A percentile compares a stretch with the other conserved stretches of the same genome.
phyloP scores from a whole-genome alignment of 2,888 invertebrate species.

The Serripes groenlandicus region DNA sequence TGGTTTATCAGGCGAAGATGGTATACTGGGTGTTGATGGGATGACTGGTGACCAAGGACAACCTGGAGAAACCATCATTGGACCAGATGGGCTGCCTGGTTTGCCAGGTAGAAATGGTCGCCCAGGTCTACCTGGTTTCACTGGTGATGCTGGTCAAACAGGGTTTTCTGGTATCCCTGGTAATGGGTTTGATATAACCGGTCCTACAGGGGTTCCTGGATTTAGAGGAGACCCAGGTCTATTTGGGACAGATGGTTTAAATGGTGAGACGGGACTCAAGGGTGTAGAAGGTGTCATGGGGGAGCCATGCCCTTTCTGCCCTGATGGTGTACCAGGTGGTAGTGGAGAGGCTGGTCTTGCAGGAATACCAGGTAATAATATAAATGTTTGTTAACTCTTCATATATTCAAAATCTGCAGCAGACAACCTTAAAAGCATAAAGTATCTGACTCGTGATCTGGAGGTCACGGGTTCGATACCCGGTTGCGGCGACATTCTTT shows the following conservation, averaged over 20 bases:
- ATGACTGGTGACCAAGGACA: conserved; percentile 56
- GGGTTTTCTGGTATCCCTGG: conserved; percentile 71
- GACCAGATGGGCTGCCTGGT: conserved; percentile 56
- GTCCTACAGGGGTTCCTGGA: conserved; percentile 67
- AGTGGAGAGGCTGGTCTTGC: conserved; percentile 67
- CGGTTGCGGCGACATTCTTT: no score
- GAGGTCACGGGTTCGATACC: no score
- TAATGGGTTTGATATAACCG: conserved; percentile 59
- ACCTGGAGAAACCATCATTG: conserved; percentile 52
- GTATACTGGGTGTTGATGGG: conserved; percentile 66
- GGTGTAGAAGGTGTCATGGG: conserved; percentile 70
- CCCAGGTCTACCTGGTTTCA: conserved; percentile 71
- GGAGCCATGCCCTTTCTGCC: conserved; percentile 77
- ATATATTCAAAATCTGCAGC: no score
- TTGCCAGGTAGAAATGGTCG: conserved; percentile 76
- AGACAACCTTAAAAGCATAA: no score
- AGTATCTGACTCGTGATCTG: no score
- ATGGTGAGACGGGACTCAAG: conserved; percentile 69
- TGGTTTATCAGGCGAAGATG: conserved; percentile 75
- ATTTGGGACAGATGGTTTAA: conserved; percentile 65
- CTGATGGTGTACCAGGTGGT: conserved; percentile 66
- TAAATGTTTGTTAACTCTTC: no score
- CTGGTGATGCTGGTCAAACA: conserved; percentile 63
- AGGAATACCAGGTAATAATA: conserved; percentile 65
- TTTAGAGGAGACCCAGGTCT: conserved; percentile 66